Evolutionary conservation across 1,140 invertebrate species (phyloP), one percentile per base, ranked within the genome.

Genomic region (Ladona fulva): DNA sequence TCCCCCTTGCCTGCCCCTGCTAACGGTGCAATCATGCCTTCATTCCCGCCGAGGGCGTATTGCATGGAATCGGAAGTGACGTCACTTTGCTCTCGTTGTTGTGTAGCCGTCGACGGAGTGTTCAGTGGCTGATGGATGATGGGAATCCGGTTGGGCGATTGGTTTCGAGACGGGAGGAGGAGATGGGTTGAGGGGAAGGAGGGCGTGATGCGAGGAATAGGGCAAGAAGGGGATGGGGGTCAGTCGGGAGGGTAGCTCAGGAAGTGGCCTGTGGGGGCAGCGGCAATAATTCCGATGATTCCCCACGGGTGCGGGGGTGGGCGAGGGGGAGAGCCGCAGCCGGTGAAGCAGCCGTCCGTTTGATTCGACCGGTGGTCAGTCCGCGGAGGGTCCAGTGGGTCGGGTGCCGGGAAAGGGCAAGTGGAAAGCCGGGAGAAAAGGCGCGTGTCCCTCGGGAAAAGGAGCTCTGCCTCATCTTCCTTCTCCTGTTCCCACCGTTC

Each of bases 81-180:
- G 52, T 66, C 52, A 66, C 16, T 66, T 66, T 66, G 52, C 12
- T 12, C 52, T 22, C 52, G 52, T 22, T 66, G 52, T 66, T 66
- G 52, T 66, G 52, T 22, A 66, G 52, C n/a, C 52, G 52, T 66
- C 14, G 16, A 19, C 52, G 52, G 29, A 37, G 29, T 37, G 52
- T 22, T 66, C 52, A 22, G 52, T 12, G 52, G 52, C 52, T 66
- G 52, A 66, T 66, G 52, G 52, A 66, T 66, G 52, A 66, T 66
- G 52, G 52, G 52, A 66, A 66, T 66, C 52, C 52, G 52, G 52
- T 66, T 66, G 52, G 52, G 52, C 52, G 52, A 66, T 66, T 66
- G 52, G 52, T 66, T 66, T 66, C n/a, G 52, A 16, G 52, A 12
- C 5, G 3, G 52, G 52, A 22, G 52, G 52, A 22, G 52, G 52